Evolutionary conservation across 2,113 vertebrate genomes (phyloP).

Genomic region (Proteles cristata): DNA sequence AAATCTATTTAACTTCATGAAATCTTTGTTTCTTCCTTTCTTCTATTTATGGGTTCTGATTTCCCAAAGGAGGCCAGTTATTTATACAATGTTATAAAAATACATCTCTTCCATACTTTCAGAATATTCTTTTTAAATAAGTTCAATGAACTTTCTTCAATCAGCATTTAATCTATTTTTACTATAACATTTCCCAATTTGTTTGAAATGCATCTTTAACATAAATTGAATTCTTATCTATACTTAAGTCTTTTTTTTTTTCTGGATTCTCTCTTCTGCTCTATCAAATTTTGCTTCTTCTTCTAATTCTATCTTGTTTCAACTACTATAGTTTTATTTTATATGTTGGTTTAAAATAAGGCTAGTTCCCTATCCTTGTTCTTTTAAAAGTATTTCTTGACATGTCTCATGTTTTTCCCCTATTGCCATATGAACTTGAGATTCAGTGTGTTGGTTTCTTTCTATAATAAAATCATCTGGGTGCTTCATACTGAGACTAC

Average conservation of each 20-base stretch:
- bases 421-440: not conserved
- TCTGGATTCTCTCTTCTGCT: not conserved
- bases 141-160: not conserved
- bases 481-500: not conserved
- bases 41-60: not conserved
- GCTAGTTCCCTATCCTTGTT: not conserved
- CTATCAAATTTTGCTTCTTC: not conserved
- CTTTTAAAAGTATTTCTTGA: not conserved
- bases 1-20: slow-evolving; percentile 8
- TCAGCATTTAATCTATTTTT: not conserved
- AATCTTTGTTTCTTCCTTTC: not conserved
- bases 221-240: not conserved
- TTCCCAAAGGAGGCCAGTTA: not conserved
- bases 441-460: not conserved
- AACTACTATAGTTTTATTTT: not conserved
- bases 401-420: not conserved
- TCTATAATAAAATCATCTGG: not conserved
- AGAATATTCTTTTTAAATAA: not conserved
- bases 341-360: slow-evolving; percentile 9
- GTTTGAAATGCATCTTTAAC: not conserved
- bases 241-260: not conserved
- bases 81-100: slow-evolving; percentile 9
- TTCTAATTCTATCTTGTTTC: not conserved
- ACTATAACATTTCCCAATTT: not conserved
- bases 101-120: not conserved